phyloP scores from a whole-genome alignment of 2,113 vertebrate genomes.

The Scortum barcoo region DNA sequence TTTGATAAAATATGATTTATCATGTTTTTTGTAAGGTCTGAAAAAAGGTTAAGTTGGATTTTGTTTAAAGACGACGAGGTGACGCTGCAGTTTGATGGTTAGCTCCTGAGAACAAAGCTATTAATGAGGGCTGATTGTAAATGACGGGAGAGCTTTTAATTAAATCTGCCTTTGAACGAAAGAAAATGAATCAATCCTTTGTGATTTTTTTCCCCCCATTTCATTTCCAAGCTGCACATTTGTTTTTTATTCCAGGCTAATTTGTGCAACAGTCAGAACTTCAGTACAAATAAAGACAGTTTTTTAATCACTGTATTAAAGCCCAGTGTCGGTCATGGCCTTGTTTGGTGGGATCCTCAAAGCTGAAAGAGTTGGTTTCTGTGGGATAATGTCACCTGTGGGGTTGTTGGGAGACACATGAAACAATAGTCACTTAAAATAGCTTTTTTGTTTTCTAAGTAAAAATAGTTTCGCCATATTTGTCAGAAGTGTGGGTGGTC shows the following conservation, averaged over 20 bases:
- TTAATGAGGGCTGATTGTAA: not conserved
- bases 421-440: conserved; percentile 46
- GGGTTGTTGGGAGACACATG: conserved; percentile 20
- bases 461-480: conserved; percentile 36
- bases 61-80: not conserved
- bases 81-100: not conserved
- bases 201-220: not conserved
- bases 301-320: not conserved
- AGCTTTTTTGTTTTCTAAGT: not conserved
- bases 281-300: not conserved
- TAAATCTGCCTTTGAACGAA: not conserved
- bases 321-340: not conserved
- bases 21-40: conserved; percentile 23
- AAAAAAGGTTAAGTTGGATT: not conserved
- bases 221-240: not conserved
- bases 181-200: not conserved
- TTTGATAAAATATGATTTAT: conserved; percentile 4
- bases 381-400: not conserved
- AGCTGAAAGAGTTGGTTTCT: conserved; percentile 7
- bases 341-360: not conserved
- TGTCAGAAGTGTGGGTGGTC: conserved; percentile 44
- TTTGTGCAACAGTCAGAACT: conserved; percentile 1
- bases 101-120: not conserved
- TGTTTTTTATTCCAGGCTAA: too few relatives aligned
- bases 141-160: not conserved